A percentile compares a stretch with the other conserved stretches of the same genome.
These are phyloP conservation scores for Variabilichromis moorii DNA, from an alignment of 2,113 vertebrate genomes.

Conservation along the genomic window DNA sequence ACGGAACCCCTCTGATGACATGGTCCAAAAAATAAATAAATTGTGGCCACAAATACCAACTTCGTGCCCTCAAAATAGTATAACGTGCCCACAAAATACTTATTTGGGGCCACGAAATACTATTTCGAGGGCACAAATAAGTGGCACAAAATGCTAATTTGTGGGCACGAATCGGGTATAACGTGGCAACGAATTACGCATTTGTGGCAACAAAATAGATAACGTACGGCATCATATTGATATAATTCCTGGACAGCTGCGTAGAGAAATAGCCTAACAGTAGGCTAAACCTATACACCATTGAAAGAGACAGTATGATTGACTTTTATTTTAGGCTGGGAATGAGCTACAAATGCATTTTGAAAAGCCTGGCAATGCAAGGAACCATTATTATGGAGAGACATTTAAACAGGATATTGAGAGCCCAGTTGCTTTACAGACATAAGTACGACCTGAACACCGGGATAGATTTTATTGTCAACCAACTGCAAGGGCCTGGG, in stretches of 20 bases:
- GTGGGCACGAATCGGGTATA: not conserved
- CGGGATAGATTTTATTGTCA: not conserved
- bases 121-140: not conserved
- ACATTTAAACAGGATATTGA: not conserved
- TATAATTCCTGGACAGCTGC: not conserved
- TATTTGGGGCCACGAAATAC: not conserved
- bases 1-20: not conserved
- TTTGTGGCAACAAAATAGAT: not conserved
- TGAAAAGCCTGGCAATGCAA: not conserved
- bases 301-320: too few species aligned
- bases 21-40: not conserved
- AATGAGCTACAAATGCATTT: too few species aligned
- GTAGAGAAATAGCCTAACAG: not conserved
- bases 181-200: not conserved
- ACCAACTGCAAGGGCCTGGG: not conserved
- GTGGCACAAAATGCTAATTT: not conserved
- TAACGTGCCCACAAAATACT: not conserved
- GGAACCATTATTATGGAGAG: not conserved
- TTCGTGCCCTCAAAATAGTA: not conserved
- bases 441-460: not conserved
- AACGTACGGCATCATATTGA: not conserved
- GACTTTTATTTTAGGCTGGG: too few species aligned
- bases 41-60: not conserved
- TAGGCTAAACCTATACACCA: too few species aligned
- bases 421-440: not conserved